Conservation (phyloP, 1,140 invertebrate genomes). For the Hetaerina americana region DNA sequence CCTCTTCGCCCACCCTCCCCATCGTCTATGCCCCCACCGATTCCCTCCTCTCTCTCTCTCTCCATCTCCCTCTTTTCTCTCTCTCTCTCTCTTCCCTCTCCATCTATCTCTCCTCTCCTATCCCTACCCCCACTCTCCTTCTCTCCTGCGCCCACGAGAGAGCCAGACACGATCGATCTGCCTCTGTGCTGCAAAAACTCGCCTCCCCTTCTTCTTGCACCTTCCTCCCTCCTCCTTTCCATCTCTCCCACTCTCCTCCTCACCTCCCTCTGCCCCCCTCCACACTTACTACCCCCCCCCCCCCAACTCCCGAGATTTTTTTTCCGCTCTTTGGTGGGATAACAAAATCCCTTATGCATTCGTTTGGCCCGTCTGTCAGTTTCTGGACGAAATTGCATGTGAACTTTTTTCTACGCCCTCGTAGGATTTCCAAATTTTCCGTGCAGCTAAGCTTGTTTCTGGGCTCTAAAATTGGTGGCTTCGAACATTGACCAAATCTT, state of each 20-base stretch:
- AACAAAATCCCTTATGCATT: no score
- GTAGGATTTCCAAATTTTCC: no score
- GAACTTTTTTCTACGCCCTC: no score
- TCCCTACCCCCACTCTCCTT: not conserved
- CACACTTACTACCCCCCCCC: no score
- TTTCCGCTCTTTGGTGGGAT: no score
- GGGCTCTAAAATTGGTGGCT: no score
- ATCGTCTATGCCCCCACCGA: not conserved
- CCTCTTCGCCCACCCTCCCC: slow-evolving; percentile 5
- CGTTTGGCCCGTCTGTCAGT: no score
- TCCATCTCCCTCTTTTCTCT: not conserved
- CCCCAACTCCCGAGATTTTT: no score
- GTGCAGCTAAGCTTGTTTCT: no score
- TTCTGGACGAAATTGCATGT: no score
- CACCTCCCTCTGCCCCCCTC: slow-evolving; percentile 15
- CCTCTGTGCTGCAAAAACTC: not conserved
- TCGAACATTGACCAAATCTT: no score
- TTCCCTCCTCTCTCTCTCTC: slow-evolving; percentile 6
- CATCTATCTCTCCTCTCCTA: not conserved
- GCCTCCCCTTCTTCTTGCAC: not conserved
- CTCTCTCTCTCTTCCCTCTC: not conserved
- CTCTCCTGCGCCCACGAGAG: not conserved
- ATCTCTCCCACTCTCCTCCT: not conserved
- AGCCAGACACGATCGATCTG: not conserved
- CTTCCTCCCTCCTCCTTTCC: not conserved